Conservation (phyloP, 2,888 invertebrate species). For the Crossocerus cetratus region DNA sequence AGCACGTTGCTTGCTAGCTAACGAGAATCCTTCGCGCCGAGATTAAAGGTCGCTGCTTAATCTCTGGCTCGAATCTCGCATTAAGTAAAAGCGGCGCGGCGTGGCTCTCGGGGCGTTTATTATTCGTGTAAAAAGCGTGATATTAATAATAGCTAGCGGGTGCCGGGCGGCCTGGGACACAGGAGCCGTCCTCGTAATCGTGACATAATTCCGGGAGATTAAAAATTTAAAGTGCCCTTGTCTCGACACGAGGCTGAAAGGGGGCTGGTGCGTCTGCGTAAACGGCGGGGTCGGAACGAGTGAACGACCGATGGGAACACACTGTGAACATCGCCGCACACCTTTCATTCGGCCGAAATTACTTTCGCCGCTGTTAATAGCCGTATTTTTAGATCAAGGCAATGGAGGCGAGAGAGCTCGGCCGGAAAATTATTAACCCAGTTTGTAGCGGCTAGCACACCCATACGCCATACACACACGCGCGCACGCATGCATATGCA, state of each 20-base stretch:
- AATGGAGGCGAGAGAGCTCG: conserved; percentile 26
- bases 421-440: neutral
- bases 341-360: conserved; percentile 26
- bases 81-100: neutral
- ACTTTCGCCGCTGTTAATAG: conserved; percentile 38
- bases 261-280: conserved; percentile 24
- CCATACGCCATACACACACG: neutral
- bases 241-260: conserved; percentile 7
- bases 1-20: too few relatives aligned
- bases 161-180: neutral
- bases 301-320: conserved; percentile 12
- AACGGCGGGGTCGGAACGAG: conserved; percentile 28
- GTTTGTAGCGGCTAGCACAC: neutral
- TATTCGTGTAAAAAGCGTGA: neutral
- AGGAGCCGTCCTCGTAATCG: conserved; percentile 36
- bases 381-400: conserved; percentile 10
- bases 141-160: conserved; percentile 13
- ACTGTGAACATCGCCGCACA: conserved; percentile 21
- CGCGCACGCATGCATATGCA: too few relatives aligned
- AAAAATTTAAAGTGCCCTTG: conserved; percentile 32
- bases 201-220: conserved; percentile 38
- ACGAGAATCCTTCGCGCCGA: neutral
- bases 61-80: neutral
- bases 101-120: too few relatives aligned
- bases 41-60: neutral